Percentiles rank a stretch among this genome's conserved stretches.
phyloP scores from a whole-genome alignment of 2,888 invertebrate species.

The Erebia ligea region DNA sequence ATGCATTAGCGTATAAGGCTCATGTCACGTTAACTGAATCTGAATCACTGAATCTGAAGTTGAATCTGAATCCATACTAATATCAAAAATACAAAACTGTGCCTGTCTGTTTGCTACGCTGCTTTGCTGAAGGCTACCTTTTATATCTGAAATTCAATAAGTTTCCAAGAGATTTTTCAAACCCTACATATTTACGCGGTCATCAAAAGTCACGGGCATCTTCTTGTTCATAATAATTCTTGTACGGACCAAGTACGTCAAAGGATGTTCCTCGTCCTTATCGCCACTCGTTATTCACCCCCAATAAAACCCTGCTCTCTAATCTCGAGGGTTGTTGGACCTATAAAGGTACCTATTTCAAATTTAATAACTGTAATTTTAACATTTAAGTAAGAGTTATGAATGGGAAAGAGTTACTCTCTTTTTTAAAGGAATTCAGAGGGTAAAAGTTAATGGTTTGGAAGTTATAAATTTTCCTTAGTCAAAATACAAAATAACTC shows the following conservation, averaged over 20 bases:
- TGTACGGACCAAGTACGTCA: constrained; percentile 19
- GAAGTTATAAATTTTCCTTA: background rate
- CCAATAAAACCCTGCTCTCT: constrained; percentile 78
- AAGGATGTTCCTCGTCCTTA: constrained; percentile 78
- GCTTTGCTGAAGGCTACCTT: too few species aligned
- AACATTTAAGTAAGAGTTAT: constrained; percentile 50
- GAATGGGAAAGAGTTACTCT: constrained; percentile 2
- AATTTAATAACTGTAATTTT: constrained; percentile 79
- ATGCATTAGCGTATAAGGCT: too few species aligned
- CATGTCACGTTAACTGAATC: too few species aligned
- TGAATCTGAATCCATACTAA: background rate
- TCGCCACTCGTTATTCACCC: constrained; percentile 79
- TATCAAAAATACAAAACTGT: background rate
- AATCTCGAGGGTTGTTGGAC: constrained; percentile 74
- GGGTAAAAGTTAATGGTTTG: constrained; percentile 1
- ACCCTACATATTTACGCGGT: background rate
- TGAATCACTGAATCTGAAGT: too few species aligned
- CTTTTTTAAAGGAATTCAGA: background rate
- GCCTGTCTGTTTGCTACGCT: background rate
- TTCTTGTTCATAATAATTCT: background rate
- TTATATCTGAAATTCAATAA: too few species aligned
- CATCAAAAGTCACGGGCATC: background rate
- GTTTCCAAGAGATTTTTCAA: too few species aligned
- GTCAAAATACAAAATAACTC: too few species aligned
- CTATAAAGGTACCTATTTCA: constrained; percentile 55